Evolutionary conservation across 2,113 vertebrate genomes (phyloP).

Genomic region (Callaeas wilsoni): DNA sequence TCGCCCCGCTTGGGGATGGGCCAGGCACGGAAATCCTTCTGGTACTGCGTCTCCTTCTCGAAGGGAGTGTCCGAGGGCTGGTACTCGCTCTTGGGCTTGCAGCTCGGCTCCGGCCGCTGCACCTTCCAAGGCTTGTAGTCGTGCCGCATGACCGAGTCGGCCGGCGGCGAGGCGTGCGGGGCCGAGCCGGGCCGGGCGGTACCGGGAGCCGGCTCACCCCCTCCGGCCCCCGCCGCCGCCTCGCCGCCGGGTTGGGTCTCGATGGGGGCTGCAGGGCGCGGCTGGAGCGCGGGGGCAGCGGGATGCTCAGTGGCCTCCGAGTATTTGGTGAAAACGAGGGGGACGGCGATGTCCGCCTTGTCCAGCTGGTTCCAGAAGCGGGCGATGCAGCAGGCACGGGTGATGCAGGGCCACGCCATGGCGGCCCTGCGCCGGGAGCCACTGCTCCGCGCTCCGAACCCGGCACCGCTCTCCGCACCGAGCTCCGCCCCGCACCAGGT

Average conservation of each 20-base stretch:
- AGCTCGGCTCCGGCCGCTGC: conserved; percentile 87
- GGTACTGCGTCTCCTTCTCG: conserved; percentile 92
- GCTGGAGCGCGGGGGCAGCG: not conserved
- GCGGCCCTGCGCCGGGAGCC: not conserved
- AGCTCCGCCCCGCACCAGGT: not conserved
- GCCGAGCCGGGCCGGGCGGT: not conserved
- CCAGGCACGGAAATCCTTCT: conserved; percentile 96
- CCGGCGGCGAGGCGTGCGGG: not conserved
- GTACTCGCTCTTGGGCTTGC: conserved; percentile 90
- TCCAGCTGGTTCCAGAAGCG: conserved; percentile 98
- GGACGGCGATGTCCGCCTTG: conserved; percentile 94
- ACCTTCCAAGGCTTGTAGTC: conserved; percentile 93
- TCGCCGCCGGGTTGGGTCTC: conserved; percentile 69
- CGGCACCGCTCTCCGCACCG: not conserved
- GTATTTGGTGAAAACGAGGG: conserved; percentile 92
- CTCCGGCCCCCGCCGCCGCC: conserved; percentile 48
- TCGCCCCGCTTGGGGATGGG: conserved; percentile 88
- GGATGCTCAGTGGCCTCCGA: conserved; percentile 86
- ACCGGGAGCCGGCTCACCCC: not conserved
- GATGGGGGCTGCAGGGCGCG: conserved; percentile 77
- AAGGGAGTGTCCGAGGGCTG: conserved; percentile 89
- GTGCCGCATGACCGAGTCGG: conserved; percentile 91
- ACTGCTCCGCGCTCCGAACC: not conserved
- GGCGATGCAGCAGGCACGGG: conserved; percentile 95
- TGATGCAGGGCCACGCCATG: conserved; percentile 98